phyloP scores from a whole-genome alignment of 2,113 vertebrate species.

The Hippocampus mohnikei region DNA sequence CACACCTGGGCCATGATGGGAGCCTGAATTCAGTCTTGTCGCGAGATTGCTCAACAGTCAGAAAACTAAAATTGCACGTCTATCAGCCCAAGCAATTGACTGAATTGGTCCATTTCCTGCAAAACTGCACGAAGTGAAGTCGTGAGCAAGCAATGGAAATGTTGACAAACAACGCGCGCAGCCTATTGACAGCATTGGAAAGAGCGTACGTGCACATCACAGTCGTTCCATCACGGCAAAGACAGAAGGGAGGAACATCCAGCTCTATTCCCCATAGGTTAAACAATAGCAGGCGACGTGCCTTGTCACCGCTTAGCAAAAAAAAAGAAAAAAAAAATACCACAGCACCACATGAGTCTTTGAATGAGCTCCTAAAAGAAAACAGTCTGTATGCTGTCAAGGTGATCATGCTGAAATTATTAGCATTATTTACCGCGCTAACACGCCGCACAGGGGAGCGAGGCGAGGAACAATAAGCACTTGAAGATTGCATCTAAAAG shows the following conservation, averaged over 20 bases:
- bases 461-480: constrained; percentile 42
- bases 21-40: constrained; percentile 6
- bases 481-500: constrained; percentile 59
- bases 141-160: constrained; percentile 25
- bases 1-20: background rate
- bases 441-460: constrained; percentile 30
- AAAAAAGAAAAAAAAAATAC: constrained; percentile 62
- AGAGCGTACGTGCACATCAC: constrained; percentile 26
- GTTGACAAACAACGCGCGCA: constrained; percentile 44
- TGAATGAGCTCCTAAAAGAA: constrained; percentile 59
- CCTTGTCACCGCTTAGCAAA: constrained; percentile 57
- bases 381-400: constrained; percentile 62
- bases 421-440: constrained; percentile 66
- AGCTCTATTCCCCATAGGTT: constrained; percentile 64
- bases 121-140: constrained; percentile 24
- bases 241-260: constrained; percentile 49
- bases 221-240: constrained; percentile 52
- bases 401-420: constrained; percentile 63
- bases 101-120: constrained; percentile 44
- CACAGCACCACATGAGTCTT: constrained; percentile 42
- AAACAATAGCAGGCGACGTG: constrained; percentile 62
- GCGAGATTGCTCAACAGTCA: constrained; percentile 22
- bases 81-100: constrained; percentile 14
- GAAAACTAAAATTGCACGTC: constrained; percentile 15
- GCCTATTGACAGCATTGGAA: constrained; percentile 54